These are phyloP conservation scores for Archilochus colubris DNA, from an alignment of 2,113 vertebrate species.

Conservation along the genomic window DNA sequence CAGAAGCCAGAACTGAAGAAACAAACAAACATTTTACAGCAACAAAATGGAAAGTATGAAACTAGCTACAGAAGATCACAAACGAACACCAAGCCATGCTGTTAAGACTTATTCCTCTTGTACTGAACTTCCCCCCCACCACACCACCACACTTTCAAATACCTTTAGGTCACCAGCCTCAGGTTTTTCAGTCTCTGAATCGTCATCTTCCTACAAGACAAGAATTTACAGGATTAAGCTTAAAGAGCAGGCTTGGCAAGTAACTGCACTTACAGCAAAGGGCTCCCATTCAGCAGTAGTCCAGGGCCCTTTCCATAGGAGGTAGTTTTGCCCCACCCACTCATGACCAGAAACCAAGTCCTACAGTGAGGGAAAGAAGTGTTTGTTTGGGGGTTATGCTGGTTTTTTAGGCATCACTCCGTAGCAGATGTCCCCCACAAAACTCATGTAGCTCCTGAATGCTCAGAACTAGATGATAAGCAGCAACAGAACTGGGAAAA, in stretches of 20 bases:
- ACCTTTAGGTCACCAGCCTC: constrained; percentile 94
- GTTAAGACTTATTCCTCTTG: constrained; percentile 51
- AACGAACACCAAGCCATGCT: constrained; percentile 22
- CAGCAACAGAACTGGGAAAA: background rate
- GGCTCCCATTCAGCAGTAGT: constrained; percentile 24
- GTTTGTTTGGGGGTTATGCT: background rate
- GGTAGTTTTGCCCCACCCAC: constrained; percentile 20
- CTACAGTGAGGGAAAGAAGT: background rate
- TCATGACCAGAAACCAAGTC: background rate
- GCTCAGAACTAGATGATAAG: background rate
- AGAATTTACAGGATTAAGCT: constrained; percentile 85
- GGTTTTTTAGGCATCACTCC: background rate
- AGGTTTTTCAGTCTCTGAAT: constrained; percentile 94
- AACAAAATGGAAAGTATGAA: background rate
- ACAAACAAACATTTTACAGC: background rate
- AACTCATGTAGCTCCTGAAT: background rate
- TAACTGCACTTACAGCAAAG: constrained; percentile 66
- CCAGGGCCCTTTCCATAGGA: constrained; percentile 28
- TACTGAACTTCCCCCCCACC: constrained; percentile 57
- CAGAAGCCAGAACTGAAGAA: background rate
- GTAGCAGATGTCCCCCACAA: background rate
- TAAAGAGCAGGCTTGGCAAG: constrained; percentile 65
- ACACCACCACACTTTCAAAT: constrained; percentile 79
- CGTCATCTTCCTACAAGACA: constrained; percentile 97
- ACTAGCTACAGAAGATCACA: constrained; percentile 8